Base-by-base conservation (phyloP, 2,888 invertebrate genomes). In the Agonopterix alstromeriana region DNA sequence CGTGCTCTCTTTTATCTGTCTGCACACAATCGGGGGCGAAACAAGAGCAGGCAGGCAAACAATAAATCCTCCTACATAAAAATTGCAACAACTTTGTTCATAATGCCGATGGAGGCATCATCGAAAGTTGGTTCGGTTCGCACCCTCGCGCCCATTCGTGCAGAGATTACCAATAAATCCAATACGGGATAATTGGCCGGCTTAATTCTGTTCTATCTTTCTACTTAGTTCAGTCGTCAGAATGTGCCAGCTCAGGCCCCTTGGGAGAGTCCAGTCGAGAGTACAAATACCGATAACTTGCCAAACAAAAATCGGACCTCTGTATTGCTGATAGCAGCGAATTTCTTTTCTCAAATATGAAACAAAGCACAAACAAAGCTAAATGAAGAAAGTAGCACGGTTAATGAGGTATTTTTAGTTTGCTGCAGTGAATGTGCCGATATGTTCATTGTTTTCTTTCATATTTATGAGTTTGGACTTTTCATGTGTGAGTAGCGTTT, bases 81-180 rank as follows among this genome's bases (percentile, higher is more conserved):
- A 86, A 87, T 87, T 87, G 87, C 85, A 85, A 75, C 82, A 87
- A 88, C 85, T 87, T 86, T 81, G 81, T 84, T 86, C 88, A 85
- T 85, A 87, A 84, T 87, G 75, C 83, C 83, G 75, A 82, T 79
- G 75, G 82, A 86, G 82, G 82, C 77, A 85, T 87, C 87, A 86
- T 88, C 88, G 85, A 86, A 87, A 88, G 79, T 88, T 87, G 81
- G 85, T 82, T 77, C 78, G 76, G 67, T 80, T 86, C 86, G 84
- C 88, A 87, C 88, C 88, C 88, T 86, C 85, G 82, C 85, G 85
- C 84, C 82, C 79, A 84, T 86, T 86, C 88, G 88, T 88, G 88
- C 87, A 85, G 81, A 87, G 88, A 88, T 88, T 88, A 88, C 88
- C 88, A 88, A 88, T 88, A 88, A 88, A 88, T 88, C 88, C 87